These are phyloP conservation scores for Magallana gigas DNA, from an alignment of 1,140 invertebrate genomes.

Conservation along the genomic window DNA sequence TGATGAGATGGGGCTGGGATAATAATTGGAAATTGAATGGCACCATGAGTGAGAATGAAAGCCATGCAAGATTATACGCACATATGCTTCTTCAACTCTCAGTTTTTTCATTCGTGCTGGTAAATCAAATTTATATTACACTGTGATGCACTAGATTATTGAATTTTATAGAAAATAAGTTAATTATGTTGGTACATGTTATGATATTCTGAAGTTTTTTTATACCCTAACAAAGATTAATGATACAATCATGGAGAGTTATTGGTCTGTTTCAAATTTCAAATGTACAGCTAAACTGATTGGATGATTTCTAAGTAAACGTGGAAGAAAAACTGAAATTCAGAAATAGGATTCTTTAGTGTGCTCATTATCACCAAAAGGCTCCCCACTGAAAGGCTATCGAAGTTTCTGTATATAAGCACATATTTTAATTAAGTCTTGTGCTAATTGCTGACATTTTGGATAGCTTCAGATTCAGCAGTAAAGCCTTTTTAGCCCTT, in stretches of 20 bases:
- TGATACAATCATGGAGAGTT: too few species aligned
- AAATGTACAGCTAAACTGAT: too few species aligned
- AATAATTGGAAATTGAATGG: constrained; percentile 27
- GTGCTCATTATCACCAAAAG: neutral
- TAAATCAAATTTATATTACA: neutral
- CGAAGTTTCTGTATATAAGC: neutral
- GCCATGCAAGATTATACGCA: neutral
- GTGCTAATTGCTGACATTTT: neutral
- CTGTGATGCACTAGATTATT: neutral
- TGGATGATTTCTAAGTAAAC: too few species aligned
- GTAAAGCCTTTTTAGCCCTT: too few species aligned
- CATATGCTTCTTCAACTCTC: too few species aligned
- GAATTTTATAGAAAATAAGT: neutral
- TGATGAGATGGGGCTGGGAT: constrained; percentile 11
- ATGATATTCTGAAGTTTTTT: too few species aligned
- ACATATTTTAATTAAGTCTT: neutral
- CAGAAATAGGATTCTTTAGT: neutral
- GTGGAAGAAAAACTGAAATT: too few species aligned
- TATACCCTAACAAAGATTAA: too few species aligned
- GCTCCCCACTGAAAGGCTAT: neutral
- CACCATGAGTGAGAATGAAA: neutral
- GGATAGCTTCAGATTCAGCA: neutral
- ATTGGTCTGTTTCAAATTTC: too few species aligned
- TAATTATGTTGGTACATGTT: too few species aligned
- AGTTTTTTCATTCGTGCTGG: too few species aligned